Base-by-base conservation (phyloP, 2,113 vertebrate genomes). In the Furnarius figulus region DNA sequence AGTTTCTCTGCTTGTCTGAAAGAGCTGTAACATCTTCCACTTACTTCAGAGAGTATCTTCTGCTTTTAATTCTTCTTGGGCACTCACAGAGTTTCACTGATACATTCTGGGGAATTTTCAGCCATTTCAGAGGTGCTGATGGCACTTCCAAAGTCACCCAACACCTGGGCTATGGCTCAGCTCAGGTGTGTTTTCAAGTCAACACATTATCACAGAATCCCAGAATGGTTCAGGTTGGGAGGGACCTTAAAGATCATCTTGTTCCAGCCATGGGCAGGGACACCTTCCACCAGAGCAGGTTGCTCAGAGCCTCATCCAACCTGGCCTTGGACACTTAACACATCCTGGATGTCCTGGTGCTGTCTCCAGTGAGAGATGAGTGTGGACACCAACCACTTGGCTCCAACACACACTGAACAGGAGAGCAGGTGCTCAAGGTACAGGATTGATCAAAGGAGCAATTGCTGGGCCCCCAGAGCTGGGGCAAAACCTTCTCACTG, bases 11-110 rank as follows among this genome's bases (percentile, higher is more conserved):
- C 37, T 30, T 21, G 42, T 20, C 3, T 1, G 8, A 50, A 49
- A 40, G 50, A 23, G 73, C 8, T 52, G 24, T 14, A 58, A 22
- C 59, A 18, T 49, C 33, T 87, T 35, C 46, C 55, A 79, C 8
- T 4, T 31, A 12, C 20, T 13, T 5, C 1, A 0, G 39, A 7
- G 19, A 33, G 1, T 4, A 31, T 9, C 17, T 47, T n/a, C 8
- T 12, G 23, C 35, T 68, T 76, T 42, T 20, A 2, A 8, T 28
- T 47, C 19, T 12, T 33, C 21, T 12, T 33, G 42, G 24, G 52
- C 10, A 6, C 55, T 56, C 61, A 12, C 2, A 1, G 52, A 59
- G 39, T 23, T 30, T 11, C 37, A 12, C 2, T 8, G 20, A 6
- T 2, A 42, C 0, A 2, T n/a, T 10, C 6, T 4, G 12, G 63